Conservation (phyloP, 2,888 invertebrate genomes). For the Drosophila hamatofila region DNA sequence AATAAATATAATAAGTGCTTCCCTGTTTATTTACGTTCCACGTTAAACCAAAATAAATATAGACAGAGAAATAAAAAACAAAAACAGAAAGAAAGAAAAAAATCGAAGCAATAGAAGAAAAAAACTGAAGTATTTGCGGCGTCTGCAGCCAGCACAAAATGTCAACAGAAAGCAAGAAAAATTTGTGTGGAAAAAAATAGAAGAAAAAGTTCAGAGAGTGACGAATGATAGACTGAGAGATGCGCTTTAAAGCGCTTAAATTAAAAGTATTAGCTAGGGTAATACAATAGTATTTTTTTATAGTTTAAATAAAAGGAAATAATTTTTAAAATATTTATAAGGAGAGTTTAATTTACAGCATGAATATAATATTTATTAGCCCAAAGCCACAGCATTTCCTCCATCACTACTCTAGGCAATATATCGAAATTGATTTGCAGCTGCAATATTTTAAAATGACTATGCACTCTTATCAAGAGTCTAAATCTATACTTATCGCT, state of each 20-base stretch:
- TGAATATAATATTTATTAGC: too few species aligned
- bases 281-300: too few species aligned
- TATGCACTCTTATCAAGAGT: too few species aligned
- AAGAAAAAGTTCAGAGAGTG: neutral
- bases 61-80: slow-evolving; percentile 29
- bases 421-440: too few species aligned
- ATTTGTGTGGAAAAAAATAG: slow-evolving; percentile 18
- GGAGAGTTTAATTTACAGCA: too few species aligned
- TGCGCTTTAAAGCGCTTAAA: neutral
- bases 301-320: too few species aligned
- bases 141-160: slow-evolving; percentile 66
- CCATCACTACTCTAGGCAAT: too few species aligned
- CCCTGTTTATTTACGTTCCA: slow-evolving; percentile 73
- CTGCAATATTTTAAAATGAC: too few species aligned
- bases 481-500: neutral
- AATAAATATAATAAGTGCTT: slow-evolving; percentile 62
- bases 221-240: neutral
- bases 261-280: neutral
- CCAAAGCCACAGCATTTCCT: too few species aligned
- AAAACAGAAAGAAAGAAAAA: slow-evolving; percentile 1
- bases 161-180: slow-evolving; percentile 62
- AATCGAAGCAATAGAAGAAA: slow-evolving; percentile 15
- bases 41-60: slow-evolving; percentile 72
- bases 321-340: too few species aligned
- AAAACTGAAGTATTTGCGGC: slow-evolving; percentile 50